These are phyloP conservation scores for Paradoxurus hermaphroditus DNA, from an alignment of 2,113 vertebrate species.

Conservation along the genomic window DNA sequence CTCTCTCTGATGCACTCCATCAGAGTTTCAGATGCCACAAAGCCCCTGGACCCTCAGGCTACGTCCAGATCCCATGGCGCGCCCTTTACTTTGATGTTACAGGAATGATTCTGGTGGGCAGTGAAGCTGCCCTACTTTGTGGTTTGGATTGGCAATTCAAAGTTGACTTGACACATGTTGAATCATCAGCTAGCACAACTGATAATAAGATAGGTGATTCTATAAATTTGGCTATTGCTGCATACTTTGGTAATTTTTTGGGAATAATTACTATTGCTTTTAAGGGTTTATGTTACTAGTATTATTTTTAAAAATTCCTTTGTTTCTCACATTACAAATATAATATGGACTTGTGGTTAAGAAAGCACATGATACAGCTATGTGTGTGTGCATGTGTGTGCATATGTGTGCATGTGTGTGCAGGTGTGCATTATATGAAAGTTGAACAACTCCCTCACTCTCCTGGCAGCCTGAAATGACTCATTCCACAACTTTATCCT, in stretches of 20 bases:
- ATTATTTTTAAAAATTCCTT: neutral
- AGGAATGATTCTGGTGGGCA: neutral
- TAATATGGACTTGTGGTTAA: neutral
- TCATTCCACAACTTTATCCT: neutral
- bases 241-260: neutral
- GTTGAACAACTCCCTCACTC: neutral
- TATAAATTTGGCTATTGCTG: neutral
- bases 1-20: neutral
- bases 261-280: neutral
- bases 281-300: neutral
- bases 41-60: neutral
- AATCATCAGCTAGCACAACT: neutral
- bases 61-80: neutral
- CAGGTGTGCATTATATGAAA: neutral
- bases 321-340: conserved; percentile 8
- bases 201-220: neutral
- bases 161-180: neutral
- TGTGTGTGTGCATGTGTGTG: neutral
- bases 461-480: neutral
- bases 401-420: neutral
- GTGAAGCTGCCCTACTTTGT: neutral
- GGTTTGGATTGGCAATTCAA: neutral
- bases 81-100: neutral
- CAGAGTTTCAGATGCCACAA: neutral
- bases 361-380: neutral